Evolutionary conservation across 2,797 vertebrate species (phyloP).

Genomic region (Sorex maritimensis): DNA sequence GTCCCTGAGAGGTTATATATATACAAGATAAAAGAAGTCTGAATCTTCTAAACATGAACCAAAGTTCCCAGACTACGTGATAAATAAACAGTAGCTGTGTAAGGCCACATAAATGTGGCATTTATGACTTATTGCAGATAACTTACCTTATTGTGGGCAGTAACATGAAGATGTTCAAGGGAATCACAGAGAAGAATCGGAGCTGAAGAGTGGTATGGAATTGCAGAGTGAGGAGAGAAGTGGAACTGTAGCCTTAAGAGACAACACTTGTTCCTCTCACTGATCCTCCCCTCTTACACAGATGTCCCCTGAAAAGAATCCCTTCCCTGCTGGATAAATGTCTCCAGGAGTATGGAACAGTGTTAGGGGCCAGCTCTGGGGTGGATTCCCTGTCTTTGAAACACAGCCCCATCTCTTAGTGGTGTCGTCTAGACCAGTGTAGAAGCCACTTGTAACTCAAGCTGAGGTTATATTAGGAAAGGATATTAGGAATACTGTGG

Average conservation of each 20-base stretch:
- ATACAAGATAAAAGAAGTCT: not conserved
- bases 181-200: not conserved
- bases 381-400: not conserved
- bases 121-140: not conserved
- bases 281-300: rapidly evolving
- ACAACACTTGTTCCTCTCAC: not conserved
- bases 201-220: not conserved
- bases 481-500: not conserved
- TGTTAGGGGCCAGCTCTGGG: not conserved
- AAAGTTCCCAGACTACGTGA: not conserved
- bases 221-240: not conserved
- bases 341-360: not conserved
- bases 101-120: not conserved
- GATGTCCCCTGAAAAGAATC: rapidly evolving
- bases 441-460: not conserved
- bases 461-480: not conserved
- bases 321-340: too few relatives aligned
- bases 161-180: not conserved
- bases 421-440: not conserved
- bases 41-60: not conserved
- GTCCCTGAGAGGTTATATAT: not conserved
- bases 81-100: not conserved
- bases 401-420: not conserved
- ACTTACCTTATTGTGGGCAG: not conserved
- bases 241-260: not conserved